Evolutionary conservation across 2,113 vertebrate genomes (phyloP), one percentile per base, ranked within the genome.

Genomic region (Oophaga pumilio): DNA sequence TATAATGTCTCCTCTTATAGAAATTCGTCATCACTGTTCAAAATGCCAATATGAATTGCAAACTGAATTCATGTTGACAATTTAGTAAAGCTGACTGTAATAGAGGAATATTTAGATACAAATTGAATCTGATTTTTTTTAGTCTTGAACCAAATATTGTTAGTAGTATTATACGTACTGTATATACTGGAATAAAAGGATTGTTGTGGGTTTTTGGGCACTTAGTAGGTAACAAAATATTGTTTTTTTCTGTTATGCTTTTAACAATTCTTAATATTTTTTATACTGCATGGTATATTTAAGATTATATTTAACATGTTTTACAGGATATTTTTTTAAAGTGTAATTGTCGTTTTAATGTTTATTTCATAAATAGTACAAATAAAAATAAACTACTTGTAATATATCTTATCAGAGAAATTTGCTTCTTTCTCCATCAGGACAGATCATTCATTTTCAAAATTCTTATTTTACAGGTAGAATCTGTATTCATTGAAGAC

Each of bases 21-120:
- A 93, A 92, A 94, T 93, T 92, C 89, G 84, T 90, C 91, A 90
- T 92, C 93, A 92, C 88, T 87, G 92, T 93, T 94, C 94, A 91
- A 91, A 89, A 93, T 91, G 93, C 93, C 91, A 91, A 91, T 92
- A 91, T 93, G 90, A 94, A 92, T 86, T 79, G 64, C 76, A 50
- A 69, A 26, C 49, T 69, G 74, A 68, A 86, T 69, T 86, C 60
- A 49, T 56, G 62, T 66, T 86, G 76, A 79, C 57, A 78, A 69
- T 69, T 17, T 68, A 68, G 76, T 77, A 53, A 68, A 68, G 9
- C 43, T 79, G 85, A 79, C n/a, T 86, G 17, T 56, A 86, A 50
- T 62, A 66, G 17, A 74, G 12, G 43, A 76, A 24, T 43, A 85
- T 57, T 17, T 33, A 24, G 20, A 85, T 76, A 60, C 20, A 57